phyloP scores from a whole-genome alignment of 2,113 vertebrate species.

The Cyanoliseus patagonus region DNA sequence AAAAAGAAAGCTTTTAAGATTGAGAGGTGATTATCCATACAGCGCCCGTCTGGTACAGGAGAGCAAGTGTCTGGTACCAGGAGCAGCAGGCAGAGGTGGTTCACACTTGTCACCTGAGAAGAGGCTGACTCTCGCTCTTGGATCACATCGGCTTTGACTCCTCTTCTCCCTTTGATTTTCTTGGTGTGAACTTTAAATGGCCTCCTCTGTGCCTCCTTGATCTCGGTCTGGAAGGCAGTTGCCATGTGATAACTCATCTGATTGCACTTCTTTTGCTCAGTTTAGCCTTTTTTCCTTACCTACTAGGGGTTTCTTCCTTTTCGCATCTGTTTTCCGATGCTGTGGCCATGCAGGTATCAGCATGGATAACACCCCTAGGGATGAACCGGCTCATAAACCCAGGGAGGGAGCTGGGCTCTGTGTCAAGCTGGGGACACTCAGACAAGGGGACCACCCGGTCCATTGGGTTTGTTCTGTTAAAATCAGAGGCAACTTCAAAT shows the following conservation, averaged over 20 bases:
- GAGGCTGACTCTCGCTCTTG: background rate
- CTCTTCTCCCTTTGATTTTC: background rate
- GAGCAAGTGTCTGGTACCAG: background rate
- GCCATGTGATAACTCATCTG: background rate
- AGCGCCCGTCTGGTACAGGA: background rate
- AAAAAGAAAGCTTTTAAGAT: background rate
- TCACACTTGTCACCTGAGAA: background rate
- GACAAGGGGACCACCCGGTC: rapidly evolving
- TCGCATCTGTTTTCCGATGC: background rate
- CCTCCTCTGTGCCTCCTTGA: background rate
- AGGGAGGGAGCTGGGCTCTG: background rate
- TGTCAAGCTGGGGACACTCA: background rate
- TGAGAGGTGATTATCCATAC: background rate
- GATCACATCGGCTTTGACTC: rapidly evolving
- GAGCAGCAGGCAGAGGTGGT: background rate
- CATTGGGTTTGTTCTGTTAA: background rate
- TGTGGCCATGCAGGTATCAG: background rate
- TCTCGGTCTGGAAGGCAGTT: background rate
- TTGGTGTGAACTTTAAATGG: background rate
- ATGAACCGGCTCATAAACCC: background rate
- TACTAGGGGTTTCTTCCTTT: background rate
- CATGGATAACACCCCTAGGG: rapidly evolving
- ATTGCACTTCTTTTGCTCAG: background rate
- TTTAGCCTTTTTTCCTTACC: background rate
- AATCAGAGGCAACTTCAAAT: background rate